A percentile compares a stretch with the other conserved stretches of the same genome.
Conservation (phyloP, 2,797 vertebrate species). For the Karalla daura region DNA sequence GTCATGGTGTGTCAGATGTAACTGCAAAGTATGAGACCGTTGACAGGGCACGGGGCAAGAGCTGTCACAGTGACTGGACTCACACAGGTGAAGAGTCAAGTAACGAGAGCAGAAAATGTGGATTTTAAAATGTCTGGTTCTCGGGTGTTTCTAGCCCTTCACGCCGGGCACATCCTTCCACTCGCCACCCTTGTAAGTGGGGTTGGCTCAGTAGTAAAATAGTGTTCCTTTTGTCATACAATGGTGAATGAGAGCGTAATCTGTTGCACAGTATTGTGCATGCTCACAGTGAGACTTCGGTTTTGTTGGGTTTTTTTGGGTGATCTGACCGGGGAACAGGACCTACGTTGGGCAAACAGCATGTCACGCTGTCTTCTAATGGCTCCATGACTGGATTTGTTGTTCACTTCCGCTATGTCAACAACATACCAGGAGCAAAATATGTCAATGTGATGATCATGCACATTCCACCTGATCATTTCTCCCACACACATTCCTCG, state of each 20-base stretch:
- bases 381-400: conserved; percentile 62
- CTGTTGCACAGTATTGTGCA: conserved; percentile 32
- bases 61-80: not conserved
- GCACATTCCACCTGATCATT: conserved; percentile 74
- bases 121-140: not conserved
- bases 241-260: conserved; percentile 46
- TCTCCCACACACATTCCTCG: conserved; percentile 49
- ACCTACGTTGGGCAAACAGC: conserved; percentile 18
- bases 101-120: not conserved
- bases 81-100: conserved; percentile 27
- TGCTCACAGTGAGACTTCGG: conserved; percentile 8
- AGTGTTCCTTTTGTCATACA: conserved; percentile 16
- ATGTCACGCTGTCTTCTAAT: conserved; percentile 59
- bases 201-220: conserved; percentile 26
- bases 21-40: conserved; percentile 5
- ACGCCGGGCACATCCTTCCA: conserved; percentile 9
- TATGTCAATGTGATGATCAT: conserved; percentile 74
- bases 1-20: not conserved
- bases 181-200: not conserved
- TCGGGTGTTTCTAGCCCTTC: not conserved
- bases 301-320: too few relatives aligned
- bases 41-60: not conserved
- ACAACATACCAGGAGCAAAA: conserved; percentile 74
- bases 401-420: conserved; percentile 75
- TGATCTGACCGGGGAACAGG: conserved; percentile 18